Percentiles rank a stretch among this genome's conserved stretches.
These are phyloP conservation scores for Trachurus trachurus DNA, from an alignment of 2,797 vertebrate genomes.

Conservation along the genomic window DNA sequence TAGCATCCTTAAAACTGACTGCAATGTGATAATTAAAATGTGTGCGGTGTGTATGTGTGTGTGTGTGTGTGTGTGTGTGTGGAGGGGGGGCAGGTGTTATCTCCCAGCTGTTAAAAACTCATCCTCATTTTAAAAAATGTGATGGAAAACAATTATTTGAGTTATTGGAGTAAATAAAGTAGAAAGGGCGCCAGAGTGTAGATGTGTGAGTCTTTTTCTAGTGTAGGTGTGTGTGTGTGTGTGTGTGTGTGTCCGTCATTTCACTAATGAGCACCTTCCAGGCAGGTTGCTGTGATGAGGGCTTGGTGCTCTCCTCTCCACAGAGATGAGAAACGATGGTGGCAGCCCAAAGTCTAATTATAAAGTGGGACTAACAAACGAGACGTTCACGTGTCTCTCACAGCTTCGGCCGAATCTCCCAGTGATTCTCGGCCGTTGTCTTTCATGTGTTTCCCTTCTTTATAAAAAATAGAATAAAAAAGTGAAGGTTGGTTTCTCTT, in stretches of 20 bases:
- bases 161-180: constrained; percentile 71
- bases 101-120: constrained; percentile 60
- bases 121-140: constrained; percentile 48
- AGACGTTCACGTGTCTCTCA: constrained; percentile 49
- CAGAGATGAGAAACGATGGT: constrained; percentile 70
- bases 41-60: background rate
- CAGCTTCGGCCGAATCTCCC: constrained; percentile 35
- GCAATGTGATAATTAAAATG: constrained; percentile 41
- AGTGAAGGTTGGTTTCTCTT: constrained; percentile 23
- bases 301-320: constrained; percentile 68
- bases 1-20: constrained; percentile 28
- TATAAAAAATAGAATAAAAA: background rate
- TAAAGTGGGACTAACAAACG: constrained; percentile 65
- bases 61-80: background rate
- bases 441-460: constrained; percentile 34
- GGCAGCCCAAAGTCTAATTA: constrained; percentile 75
- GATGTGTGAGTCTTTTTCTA: constrained; percentile 13
- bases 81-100: constrained; percentile 22
- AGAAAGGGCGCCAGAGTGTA: constrained; percentile 46
- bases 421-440: constrained; percentile 30
- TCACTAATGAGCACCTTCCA: constrained; percentile 78
- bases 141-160: constrained; percentile 68
- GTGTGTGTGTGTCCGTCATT: constrained; percentile 39
- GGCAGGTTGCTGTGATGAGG: constrained; percentile 76
- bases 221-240: constrained; percentile 22